Percentiles rank a stretch among this genome's conserved stretches.
These are phyloP conservation scores for Arrhamphus sclerolepis DNA, from an alignment of 2,797 vertebrate species.

Conservation along the genomic window DNA sequence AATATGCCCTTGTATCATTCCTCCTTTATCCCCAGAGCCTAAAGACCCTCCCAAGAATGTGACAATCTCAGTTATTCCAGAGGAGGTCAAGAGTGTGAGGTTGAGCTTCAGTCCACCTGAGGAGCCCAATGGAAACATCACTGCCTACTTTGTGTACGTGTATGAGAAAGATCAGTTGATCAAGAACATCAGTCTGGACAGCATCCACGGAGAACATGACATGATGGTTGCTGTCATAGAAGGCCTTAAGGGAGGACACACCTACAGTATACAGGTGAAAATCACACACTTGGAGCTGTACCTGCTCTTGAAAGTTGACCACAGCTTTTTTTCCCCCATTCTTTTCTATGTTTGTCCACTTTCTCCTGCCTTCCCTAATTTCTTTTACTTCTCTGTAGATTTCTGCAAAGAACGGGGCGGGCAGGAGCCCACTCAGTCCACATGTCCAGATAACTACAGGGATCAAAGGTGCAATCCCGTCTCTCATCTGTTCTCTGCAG, in stretches of 20 bases:
- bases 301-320: not conserved
- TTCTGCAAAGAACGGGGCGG: slow-evolving; percentile 91
- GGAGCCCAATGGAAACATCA: slow-evolving; percentile 92
- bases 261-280: slow-evolving; percentile 90
- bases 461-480: slow-evolving; percentile 83
- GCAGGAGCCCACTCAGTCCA: slow-evolving; percentile 90
- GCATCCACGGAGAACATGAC: slow-evolving; percentile 81
- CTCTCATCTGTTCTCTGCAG: slow-evolving; percentile 9
- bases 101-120: slow-evolving; percentile 91
- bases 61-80: slow-evolving; percentile 86
- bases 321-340: not conserved
- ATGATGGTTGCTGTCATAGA: slow-evolving; percentile 86
- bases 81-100: slow-evolving; percentile 89
- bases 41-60: slow-evolving; percentile 94
- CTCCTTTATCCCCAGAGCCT: slow-evolving; percentile 79
- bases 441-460: slow-evolving; percentile 91
- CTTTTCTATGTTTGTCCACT: slow-evolving; percentile 4
- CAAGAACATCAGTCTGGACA: slow-evolving; percentile 82
- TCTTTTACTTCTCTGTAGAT: slow-evolving; percentile 78
- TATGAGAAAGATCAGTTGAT: slow-evolving; percentile 84
- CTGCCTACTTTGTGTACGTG: slow-evolving; percentile 87
- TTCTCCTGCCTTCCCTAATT: slow-evolving; percentile 3
- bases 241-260: slow-evolving; percentile 93
- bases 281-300: not conserved
- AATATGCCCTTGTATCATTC: slow-evolving; percentile 7